phyloP scores from a whole-genome alignment of 1,140 invertebrate species.

The Thaumatotibia leucotreta region DNA sequence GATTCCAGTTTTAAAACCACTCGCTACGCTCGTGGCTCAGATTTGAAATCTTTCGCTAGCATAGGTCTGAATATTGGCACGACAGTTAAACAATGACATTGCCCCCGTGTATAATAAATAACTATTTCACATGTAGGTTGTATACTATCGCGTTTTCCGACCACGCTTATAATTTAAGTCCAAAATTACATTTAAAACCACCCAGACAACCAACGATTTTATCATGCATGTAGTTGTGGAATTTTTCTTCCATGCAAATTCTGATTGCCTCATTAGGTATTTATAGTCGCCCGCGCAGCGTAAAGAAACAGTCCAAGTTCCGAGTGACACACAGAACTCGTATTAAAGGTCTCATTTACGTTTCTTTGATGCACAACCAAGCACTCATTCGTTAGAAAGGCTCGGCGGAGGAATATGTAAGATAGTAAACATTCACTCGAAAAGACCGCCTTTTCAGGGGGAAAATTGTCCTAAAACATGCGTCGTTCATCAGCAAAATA shows the following conservation, averaged over 20 bases:
- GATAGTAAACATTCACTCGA: constrained; percentile 1
- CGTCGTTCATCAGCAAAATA: too few species aligned
- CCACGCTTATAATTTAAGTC: too few species aligned
- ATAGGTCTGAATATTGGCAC: too few species aligned
- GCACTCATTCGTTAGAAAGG: constrained; percentile 8
- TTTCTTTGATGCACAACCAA: constrained; percentile 2
- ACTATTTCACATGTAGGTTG: too few species aligned
- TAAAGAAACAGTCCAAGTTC: not conserved
- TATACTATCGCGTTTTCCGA: too few species aligned
- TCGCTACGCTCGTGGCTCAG: too few species aligned
- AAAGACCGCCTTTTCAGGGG: constrained; percentile 15
- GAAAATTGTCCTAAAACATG: constrained; percentile 19
- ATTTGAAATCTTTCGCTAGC: too few species aligned
- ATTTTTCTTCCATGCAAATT: not conserved
- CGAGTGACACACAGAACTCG: not conserved
- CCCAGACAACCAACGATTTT: not conserved
- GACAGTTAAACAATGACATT: too few species aligned
- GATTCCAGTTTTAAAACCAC: too few species aligned
- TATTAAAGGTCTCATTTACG: constrained; percentile 10
- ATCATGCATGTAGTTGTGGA: not conserved
- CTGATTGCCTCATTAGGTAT: not conserved
- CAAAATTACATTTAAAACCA: too few species aligned
- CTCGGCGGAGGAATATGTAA: not conserved
- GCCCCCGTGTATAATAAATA: too few species aligned
- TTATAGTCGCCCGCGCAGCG: not conserved